These are phyloP conservation scores for Phrynocephalus guinanensis DNA, from an alignment of 2,797 vertebrate genomes.

Conservation along the genomic window DNA sequence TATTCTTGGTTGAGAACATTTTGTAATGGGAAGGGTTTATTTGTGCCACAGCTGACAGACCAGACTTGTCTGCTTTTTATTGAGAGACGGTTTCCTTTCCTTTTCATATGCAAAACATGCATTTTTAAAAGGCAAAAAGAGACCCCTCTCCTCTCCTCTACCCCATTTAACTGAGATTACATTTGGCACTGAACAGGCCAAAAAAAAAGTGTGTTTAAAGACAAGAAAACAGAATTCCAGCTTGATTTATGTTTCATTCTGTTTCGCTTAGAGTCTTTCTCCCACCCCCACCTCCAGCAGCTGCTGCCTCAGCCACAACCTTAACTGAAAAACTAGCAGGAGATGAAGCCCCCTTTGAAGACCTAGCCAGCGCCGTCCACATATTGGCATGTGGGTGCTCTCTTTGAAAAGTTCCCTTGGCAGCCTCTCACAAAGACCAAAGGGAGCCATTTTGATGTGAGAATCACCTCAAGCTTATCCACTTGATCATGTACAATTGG, in stretches of 20 bases:
- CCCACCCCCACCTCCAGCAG: not conserved
- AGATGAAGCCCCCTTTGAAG: slow-evolving; percentile 22
- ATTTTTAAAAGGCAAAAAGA: not conserved
- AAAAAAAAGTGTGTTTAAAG: not conserved
- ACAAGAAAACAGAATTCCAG: not conserved
- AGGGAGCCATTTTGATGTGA: slow-evolving; percentile 10
- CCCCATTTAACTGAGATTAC: not conserved
- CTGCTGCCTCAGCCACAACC: slow-evolving; percentile 9
- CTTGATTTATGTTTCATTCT: not conserved
- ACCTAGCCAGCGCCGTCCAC: slow-evolving; percentile 2
- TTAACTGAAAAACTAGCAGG: slow-evolving; percentile 16
- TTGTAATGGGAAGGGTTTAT: not conserved
- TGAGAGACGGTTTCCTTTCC: not conserved
- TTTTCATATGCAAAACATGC: slow-evolving; percentile 1
- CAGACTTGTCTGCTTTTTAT: not conserved
- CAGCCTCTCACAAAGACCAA: slow-evolving; percentile 31
- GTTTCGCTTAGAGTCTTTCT: not conserved
- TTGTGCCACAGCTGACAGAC: not conserved
- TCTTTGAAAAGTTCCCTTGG: slow-evolving; percentile 31
- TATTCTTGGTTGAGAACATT: too few relatives aligned
- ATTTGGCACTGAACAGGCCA: not conserved
- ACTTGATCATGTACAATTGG: not conserved
- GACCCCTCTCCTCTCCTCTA: not conserved
- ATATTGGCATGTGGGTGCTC: not conserved
- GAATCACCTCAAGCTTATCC: slow-evolving; percentile 1